Evolutionary conservation across 2,888 invertebrate species (phyloP).

Genomic region (Drosophila tripunctata): DNA sequence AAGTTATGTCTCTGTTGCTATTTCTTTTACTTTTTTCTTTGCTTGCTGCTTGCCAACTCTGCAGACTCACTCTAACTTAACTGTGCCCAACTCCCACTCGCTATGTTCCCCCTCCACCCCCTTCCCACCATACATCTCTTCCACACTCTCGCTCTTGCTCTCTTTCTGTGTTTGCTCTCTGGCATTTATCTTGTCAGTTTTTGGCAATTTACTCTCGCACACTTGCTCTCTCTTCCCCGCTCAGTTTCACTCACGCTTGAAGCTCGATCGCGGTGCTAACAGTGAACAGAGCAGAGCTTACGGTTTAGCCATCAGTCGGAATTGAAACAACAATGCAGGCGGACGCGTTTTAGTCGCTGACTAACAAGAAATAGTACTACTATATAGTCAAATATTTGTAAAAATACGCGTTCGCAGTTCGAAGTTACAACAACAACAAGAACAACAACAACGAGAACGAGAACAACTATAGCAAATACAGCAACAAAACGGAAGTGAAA

Average conservation of each 20-base stretch:
- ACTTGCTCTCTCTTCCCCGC: slow-evolving; percentile 19
- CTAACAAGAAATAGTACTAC: slow-evolving; percentile 37
- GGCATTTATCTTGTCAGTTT: slow-evolving; percentile 4
- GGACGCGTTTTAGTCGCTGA: slow-evolving; percentile 67
- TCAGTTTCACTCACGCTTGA: slow-evolving; percentile 23
- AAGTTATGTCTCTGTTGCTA: neutral
- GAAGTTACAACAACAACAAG: slow-evolving; percentile 45
- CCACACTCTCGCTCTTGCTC: slow-evolving; percentile 1
- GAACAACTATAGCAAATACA: slow-evolving; percentile 28
- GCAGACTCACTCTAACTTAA: slow-evolving; percentile 4
- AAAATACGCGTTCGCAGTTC: slow-evolving; percentile 63
- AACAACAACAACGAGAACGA: slow-evolving; percentile 16
- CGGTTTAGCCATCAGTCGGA: slow-evolving; percentile 69
- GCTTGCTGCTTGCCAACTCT: slow-evolving; percentile 1
- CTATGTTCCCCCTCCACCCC: too few species aligned
- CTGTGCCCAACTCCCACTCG: slow-evolving; percentile 18
- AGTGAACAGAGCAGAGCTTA: slow-evolving; percentile 47
- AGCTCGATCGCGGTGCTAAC: slow-evolving; percentile 50
- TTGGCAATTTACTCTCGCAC: slow-evolving; percentile 29
- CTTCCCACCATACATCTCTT: too few species aligned
- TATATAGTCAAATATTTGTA: slow-evolving; percentile 18
- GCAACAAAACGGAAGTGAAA: slow-evolving; percentile 74
- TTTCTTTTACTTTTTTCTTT: neutral
- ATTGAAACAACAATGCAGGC: slow-evolving; percentile 75
- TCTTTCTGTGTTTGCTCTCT: neutral